Conservation (phyloP, 2,888 invertebrate species). For the Flexamia atlantica region DNA sequence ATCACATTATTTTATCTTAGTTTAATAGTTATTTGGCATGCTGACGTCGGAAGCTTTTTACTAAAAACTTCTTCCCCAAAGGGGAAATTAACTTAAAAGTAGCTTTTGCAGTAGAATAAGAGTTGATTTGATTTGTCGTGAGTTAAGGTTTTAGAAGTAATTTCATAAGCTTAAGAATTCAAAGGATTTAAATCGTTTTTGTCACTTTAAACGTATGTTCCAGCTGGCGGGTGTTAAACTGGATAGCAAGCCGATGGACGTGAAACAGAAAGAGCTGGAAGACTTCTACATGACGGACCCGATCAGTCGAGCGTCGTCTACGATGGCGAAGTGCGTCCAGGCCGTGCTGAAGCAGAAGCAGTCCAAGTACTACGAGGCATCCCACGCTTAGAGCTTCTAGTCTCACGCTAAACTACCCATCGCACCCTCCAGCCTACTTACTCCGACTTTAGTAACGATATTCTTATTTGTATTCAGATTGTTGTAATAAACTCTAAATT, state of each 20-base stretch:
- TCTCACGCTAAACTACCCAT: neutral
- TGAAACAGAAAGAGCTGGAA: conserved; percentile 87
- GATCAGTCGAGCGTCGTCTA: conserved; percentile 96
- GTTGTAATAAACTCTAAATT: neutral
- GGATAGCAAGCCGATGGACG: conserved; percentile 78
- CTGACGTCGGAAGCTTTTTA: too few relatives aligned
- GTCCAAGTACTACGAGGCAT: conserved; percentile 72
- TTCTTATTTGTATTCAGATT: neutral
- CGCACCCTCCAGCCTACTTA: neutral
- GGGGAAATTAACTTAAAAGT: too few relatives aligned
- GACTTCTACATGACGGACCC: conserved; percentile 97
- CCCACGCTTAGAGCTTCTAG: conserved; percentile 44
- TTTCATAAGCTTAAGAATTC: too few relatives aligned
- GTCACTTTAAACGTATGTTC: too few relatives aligned
- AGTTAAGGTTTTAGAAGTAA: too few relatives aligned
- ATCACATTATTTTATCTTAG: too few relatives aligned
- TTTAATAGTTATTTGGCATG: too few relatives aligned
- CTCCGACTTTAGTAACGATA: neutral
- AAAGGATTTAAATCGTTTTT: too few relatives aligned
- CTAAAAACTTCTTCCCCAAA: too few relatives aligned
- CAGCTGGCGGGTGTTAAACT: conserved; percentile 74
- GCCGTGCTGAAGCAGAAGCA: conserved; percentile 87
- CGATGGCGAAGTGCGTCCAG: conserved; percentile 99
- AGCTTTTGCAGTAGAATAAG: too few relatives aligned
- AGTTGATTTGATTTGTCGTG: too few relatives aligned